Percentiles rank a stretch among this genome's conserved stretches.
Conservation (phyloP, 2,797 vertebrate species). For the Chelon labrosus region DNA sequence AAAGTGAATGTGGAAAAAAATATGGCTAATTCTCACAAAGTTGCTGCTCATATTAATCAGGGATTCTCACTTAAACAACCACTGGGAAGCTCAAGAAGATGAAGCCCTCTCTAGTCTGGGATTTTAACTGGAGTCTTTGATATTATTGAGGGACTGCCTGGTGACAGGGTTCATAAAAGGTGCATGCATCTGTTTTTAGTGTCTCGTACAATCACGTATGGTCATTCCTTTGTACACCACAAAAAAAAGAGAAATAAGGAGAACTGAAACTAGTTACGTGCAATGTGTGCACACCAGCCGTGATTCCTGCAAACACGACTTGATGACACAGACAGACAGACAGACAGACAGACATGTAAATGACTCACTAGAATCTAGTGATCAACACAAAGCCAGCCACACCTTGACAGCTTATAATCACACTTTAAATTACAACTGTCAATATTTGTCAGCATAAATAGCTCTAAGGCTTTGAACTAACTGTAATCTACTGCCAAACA, state of each 20-base stretch:
- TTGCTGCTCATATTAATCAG: not conserved
- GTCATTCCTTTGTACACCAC: not conserved
- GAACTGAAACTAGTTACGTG: not conserved
- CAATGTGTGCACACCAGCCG: not conserved
- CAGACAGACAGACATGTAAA: too few species aligned
- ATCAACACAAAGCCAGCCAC: too few species aligned
- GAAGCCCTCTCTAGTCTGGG: not conserved
- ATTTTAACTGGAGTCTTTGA: not conserved
- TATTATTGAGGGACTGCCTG: slow-evolving; percentile 1
- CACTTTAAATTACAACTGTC: too few species aligned
- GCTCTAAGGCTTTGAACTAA: too few species aligned
- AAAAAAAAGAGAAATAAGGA: not conserved
- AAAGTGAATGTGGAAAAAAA: not conserved
- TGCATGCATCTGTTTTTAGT: slow-evolving; percentile 23
- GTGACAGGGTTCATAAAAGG: slow-evolving; percentile 38
- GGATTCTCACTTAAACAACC: slow-evolving; percentile 1
- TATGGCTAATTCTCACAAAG: not conserved
- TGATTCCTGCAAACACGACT: too few species aligned
- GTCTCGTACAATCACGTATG: slow-evolving; percentile 1
- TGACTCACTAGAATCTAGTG: too few species aligned
- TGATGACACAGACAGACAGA: too few species aligned
- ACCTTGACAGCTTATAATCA: too few species aligned
- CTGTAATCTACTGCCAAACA: not conserved
- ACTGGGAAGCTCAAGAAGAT: not conserved
- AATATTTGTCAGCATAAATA: too few species aligned